Evolutionary conservation across 2,113 vertebrate genomes (phyloP), one percentile per base, ranked within the genome.

Genomic region (Brachyhypopomus gauderio): DNA sequence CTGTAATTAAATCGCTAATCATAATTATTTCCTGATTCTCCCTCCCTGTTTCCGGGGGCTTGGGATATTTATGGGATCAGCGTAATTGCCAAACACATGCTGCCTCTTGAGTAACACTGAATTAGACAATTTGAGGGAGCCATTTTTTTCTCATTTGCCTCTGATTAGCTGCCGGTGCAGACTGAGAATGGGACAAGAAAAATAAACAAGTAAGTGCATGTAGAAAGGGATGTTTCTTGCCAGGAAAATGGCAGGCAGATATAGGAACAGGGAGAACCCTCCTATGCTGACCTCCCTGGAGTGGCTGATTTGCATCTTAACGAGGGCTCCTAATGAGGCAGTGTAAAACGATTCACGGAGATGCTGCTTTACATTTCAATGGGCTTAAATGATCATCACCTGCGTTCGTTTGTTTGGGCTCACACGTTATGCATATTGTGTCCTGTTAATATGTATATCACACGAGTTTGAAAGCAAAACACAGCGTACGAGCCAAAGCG

Each of bases 1-100:
- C 87, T 90, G 88, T 91, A 92, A 93, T 93, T 92, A 92, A 86
- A 87, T 78, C 59, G 83, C 88, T 93, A 91, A 92, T 93, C 88
- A 92, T 92, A 90, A 91, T 92, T 87, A 90, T 92, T 90, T 89
- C 88, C 89, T 85, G 86, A 89, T 89, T 92, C 89, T 85, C 88
- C 86, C 82, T 82, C 30, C 86, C 89, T 85, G 86, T 88, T 90
- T 91, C 86, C 81, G 87, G 88, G 87, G 87, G 83, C 81, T 74
- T 86, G 85, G 88, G 88, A 91, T 90, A 92, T 92, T 92, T 90
- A 87, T 79, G 88, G 91, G 85, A 88, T 91, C 87, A 90, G 87
- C 88, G 86, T 90, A 93, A 91, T 92, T 92, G 89, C 85, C 87
- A 88, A 90, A 89, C 89, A 90, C 89, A 90, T 91, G 89, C 90